Evolutionary conservation across 1,140 invertebrate species (phyloP).

Genomic region (Drosophila mojavensis): DNA sequence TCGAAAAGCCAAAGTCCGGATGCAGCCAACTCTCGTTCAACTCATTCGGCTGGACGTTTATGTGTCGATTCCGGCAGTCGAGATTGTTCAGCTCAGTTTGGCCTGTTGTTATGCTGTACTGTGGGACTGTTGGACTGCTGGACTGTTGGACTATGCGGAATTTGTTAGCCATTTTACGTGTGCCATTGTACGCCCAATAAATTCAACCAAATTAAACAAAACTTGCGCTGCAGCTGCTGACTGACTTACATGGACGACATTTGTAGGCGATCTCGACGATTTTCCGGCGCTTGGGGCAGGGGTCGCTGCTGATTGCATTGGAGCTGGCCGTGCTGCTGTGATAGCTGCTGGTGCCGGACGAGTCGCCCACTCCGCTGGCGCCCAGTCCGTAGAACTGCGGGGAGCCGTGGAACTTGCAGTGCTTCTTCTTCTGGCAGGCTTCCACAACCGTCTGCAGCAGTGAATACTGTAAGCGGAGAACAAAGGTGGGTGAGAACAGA

Average conservation of each 20-base stretch:
- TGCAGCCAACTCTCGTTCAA: slow-evolving; percentile 43
- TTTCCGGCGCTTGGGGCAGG: slow-evolving; percentile 93
- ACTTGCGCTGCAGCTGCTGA: slow-evolving; percentile 78
- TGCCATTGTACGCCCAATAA: slow-evolving; percentile 47
- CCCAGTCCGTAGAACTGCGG: slow-evolving; percentile 90
- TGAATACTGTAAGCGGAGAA: slow-evolving; percentile 88
- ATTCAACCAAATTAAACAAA: slow-evolving; percentile 54
- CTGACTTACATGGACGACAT: slow-evolving; percentile 96
- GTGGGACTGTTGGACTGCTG: not conserved
- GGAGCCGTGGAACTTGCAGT: slow-evolving; percentile 93
- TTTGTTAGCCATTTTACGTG: slow-evolving; percentile 50
- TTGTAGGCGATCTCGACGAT: slow-evolving; percentile 97
- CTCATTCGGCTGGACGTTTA: slow-evolving; percentile 58
- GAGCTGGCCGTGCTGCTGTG: slow-evolving; percentile 77
- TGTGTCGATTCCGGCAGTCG: slow-evolving; percentile 46
- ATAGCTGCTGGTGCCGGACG: slow-evolving; percentile 76
- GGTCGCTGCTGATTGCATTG: slow-evolving; percentile 86
- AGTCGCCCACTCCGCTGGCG: slow-evolving; percentile 74
- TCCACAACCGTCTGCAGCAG: slow-evolving; percentile 96
- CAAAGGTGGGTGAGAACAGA: slow-evolving; percentile 18
- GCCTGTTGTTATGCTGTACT: not conserved
- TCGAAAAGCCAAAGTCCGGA: slow-evolving; percentile 34
- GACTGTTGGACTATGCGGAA: slow-evolving; percentile 9
- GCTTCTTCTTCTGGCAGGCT: slow-evolving; percentile 94
- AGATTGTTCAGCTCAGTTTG: slow-evolving; percentile 31